Evolutionary conservation across 2,888 invertebrate species (phyloP), one percentile per base, ranked within the genome.

Genomic region (Catocala nupta): DNA sequence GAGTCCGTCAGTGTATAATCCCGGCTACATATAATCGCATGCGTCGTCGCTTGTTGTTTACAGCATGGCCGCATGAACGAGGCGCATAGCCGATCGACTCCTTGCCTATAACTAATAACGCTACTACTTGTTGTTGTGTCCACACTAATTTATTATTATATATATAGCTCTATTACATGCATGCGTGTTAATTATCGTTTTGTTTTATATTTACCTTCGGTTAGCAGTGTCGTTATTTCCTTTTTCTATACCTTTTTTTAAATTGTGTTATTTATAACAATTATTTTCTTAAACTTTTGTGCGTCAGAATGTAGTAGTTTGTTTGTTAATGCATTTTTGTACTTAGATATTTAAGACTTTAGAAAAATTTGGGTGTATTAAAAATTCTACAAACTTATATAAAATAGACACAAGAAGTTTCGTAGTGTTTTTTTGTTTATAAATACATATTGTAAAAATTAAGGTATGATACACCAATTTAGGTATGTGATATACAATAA

Each of bases 31-130:
- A 25, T 77, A 77, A 76, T 75, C 67, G 90, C 90, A 90, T 90
- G 89, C 83, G 80, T 36, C 82, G 78, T 81, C 62, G 78, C 83
- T 78, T 74, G 83, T 87, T 81, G 86, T 82, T 93, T 91, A 77
- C 93, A 93, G 93, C 93, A 91, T 91, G 91, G 90, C 90, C 88
- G 89, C 90, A 90, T 90, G 91, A 91, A 65, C 84, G 81, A 84
- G 85, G 87, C 90, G 87, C 89, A 80, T 92, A 85, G 78, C 81
- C 83, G 76, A 55, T 50, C 50, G 9, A 80, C 75, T 73, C 81
- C 83, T 84, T 82, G 80, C 80, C 82, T 83, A 76, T 82, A 51
- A 63, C 63, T 59, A 51, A 55, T 87, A 89, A 87, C 82, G 78
- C 68, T 78, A 59, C 81, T 16, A 16, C 65, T 83, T 25, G n/a